These are phyloP conservation scores for Apteryx owenii DNA, from an alignment of 2,113 vertebrate species.

Conservation along the genomic window DNA sequence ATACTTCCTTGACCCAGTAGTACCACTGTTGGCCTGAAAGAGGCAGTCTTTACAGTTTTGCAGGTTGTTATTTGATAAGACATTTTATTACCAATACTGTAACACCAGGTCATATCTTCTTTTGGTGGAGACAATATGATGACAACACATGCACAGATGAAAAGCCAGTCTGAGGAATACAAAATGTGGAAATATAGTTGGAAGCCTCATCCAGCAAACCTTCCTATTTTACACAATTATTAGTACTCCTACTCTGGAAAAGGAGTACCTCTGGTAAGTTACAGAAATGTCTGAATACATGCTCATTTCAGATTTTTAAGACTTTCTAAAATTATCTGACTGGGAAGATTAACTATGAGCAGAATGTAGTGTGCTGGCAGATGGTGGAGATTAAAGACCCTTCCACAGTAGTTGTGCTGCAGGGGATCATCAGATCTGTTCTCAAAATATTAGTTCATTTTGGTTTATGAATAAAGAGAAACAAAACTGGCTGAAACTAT, in stretches of 20 bases:
- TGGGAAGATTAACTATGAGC: neutral
- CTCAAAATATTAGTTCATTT: neutral
- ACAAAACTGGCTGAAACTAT: neutral
- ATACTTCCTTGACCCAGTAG: neutral
- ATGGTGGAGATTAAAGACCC: neutral
- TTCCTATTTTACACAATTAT: neutral
- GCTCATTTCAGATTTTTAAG: neutral
- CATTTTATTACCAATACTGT: no score
- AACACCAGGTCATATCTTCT: neutral
- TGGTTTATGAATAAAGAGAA: neutral
- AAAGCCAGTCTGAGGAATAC: neutral
- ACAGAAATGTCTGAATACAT: neutral
- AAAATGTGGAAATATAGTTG: neutral
- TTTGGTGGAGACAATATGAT: neutral
- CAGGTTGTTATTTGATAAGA: neutral
- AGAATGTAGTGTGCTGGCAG: neutral
- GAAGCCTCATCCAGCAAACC: neutral
- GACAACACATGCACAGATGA: neutral
- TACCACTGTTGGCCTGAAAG: neutral
- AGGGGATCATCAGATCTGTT: neutral
- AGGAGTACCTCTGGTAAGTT: neutral
- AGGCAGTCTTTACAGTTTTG: no score
- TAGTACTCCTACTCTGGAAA: no score
- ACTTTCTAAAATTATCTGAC: neutral
- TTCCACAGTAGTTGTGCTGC: neutral